Percentiles rank a stretch among this genome's conserved stretches.
These are phyloP conservation scores for Rhimphoctona megacephalus DNA, from an alignment of 2,888 invertebrate genomes.

Conservation along the genomic window DNA sequence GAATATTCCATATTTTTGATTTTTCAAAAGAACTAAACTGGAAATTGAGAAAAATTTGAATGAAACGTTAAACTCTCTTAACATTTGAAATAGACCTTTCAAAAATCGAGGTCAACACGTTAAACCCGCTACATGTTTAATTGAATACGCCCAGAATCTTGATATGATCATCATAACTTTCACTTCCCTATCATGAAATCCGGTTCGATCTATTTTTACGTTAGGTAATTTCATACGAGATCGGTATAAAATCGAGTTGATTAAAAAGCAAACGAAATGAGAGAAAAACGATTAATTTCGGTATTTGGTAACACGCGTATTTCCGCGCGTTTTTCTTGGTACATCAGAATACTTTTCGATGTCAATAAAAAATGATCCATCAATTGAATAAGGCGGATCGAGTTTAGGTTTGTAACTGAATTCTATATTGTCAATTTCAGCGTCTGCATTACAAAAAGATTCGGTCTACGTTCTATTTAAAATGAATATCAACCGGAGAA, in stretches of 20 bases:
- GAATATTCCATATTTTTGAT: neutral
- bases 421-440: no score
- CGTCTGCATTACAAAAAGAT: no score
- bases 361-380: no score
- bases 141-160: neutral
- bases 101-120: neutral
- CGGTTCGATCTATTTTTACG: conserved; percentile 7
- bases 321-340: neutral
- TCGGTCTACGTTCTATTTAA: no score
- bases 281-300: neutral
- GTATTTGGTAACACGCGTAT: neutral
- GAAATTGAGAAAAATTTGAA: neutral
- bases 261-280: neutral
- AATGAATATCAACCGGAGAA: no score
- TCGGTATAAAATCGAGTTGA: neutral
- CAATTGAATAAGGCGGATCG: no score
- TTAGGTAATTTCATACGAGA: conserved; percentile 4
- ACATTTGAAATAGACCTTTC: neutral
- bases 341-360: no score
- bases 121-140: neutral
- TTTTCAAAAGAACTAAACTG: neutral
- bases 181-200: neutral
- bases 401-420: no score
- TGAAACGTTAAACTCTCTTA: neutral
- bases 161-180: neutral